Base-by-base conservation (phyloP, 2,797 vertebrate genomes). In the Simalia tracyae region DNA sequence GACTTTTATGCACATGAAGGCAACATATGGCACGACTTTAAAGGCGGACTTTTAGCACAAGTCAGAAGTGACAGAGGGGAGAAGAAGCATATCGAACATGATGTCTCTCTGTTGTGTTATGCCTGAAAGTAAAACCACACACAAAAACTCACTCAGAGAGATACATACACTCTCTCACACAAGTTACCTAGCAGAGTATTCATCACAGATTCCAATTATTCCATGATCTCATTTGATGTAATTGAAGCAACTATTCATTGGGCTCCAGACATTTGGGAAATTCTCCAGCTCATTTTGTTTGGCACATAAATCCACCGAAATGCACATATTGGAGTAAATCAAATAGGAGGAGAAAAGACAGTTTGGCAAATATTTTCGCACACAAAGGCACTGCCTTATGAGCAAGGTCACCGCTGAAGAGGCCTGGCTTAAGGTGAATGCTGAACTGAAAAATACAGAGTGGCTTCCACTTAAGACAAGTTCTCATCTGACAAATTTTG, bases 251-350 rank as follows among this genome's bases (percentile, higher is more conserved):
- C 50, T 89, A 59, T 91, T 93, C 87, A 89, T 86, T 59, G 84
- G 90, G 46, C 90, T 93, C 90, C 92, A 91, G 88, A 84, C 88
- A 31, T 86, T 89, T 91, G 91, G 88, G 84, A 87, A 87, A 91
- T 61, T 64, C 84, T 91, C 26, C 59, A 84, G 50, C 87, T 91
- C 63, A 46, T 90, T 89, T 87, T 89, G 88, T 89, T 89, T 87
- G 90, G 87, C 84, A 84, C 81, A 91, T 63, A 91, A 91, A 72
- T 86, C 90, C 56, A 56, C 90, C 36, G 19, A 93, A 89, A 91
- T 61, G 50, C 59, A 24, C 88, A 88, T 59, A 86, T 59, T 42
- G 42, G 46, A 89, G 64, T 89, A 76, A 91, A 90, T 92, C 88
- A 88, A 88, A 36, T 63, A 42, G 59, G 17, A 28, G 17, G 57